These are phyloP conservation scores for Phanerotoma sp. DNA, from an alignment of 2,888 invertebrate genomes.

Conservation along the genomic window DNA sequence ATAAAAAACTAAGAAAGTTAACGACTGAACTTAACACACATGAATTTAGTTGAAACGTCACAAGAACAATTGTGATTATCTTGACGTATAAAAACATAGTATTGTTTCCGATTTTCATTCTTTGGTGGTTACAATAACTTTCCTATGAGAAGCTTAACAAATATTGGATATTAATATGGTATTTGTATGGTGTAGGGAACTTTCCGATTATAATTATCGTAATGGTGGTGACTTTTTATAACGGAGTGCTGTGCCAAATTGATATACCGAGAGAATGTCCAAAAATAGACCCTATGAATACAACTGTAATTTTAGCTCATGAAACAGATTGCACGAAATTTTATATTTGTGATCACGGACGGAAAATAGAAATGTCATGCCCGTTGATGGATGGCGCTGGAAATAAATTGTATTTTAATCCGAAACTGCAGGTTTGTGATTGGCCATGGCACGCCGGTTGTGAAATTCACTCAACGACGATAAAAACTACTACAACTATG, in stretches of 20 bases:
- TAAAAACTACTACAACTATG: neutral
- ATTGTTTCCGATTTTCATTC: too few species aligned
- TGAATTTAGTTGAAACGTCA: too few species aligned
- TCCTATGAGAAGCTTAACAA: too few species aligned
- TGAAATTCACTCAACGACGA: neutral
- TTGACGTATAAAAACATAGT: too few species aligned
- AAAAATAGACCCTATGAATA: constrained; percentile 13
- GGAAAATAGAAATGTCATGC: constrained; percentile 29
- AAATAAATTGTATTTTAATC: constrained; percentile 34
- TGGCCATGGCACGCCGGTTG: constrained; percentile 33
- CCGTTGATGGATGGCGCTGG: constrained; percentile 22
- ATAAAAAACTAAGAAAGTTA: too few species aligned
- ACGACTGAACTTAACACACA: too few species aligned
- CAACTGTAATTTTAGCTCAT: constrained; percentile 34
- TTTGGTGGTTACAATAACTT: too few species aligned
- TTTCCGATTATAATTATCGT: neutral
- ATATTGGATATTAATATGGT: too few species aligned
- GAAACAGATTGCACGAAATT: constrained; percentile 39
- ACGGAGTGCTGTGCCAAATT: neutral
- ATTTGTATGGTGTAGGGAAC: neutral
- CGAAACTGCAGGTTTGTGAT: constrained; percentile 31
- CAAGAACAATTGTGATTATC: too few species aligned
- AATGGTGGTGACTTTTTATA: neutral
- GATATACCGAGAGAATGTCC: constrained; percentile 37
- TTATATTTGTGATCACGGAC: constrained; percentile 33